phyloP scores from a whole-genome alignment of 2,113 vertebrate genomes.

The Hemiscyllium ocellatum region DNA sequence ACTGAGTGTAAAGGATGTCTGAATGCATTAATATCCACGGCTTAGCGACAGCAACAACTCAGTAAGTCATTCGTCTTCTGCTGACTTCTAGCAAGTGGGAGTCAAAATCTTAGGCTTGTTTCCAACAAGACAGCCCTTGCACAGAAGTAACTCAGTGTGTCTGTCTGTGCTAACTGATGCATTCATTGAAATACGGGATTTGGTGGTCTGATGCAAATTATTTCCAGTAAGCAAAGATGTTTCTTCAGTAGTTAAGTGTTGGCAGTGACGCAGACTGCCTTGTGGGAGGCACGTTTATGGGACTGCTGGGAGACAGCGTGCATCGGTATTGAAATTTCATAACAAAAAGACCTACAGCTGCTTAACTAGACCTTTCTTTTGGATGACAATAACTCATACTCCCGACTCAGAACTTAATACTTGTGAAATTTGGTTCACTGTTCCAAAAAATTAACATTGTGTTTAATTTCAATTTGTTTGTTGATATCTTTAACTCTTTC shows the following conservation, averaged over 20 bases:
- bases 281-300: slow-evolving; percentile 61
- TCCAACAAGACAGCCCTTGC: background rate
- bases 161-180: slow-evolving; percentile 51
- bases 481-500: background rate
- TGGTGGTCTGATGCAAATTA: slow-evolving; percentile 60
- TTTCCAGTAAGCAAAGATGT: slow-evolving; percentile 76
- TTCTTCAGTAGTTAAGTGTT: slow-evolving; percentile 64
- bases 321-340: slow-evolving; percentile 65
- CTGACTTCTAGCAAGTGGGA: slow-evolving; percentile 27
- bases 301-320: slow-evolving; percentile 67
- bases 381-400: background rate
- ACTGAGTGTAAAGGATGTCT: background rate
- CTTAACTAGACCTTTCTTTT: background rate
- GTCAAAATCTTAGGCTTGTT: background rate
- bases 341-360: slow-evolving; percentile 48
- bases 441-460: background rate
- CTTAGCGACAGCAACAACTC: background rate
- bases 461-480: background rate
- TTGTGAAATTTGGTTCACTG: background rate
- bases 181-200: slow-evolving; percentile 59
- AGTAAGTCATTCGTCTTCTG: slow-evolving; percentile 29
- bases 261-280: slow-evolving; percentile 65
- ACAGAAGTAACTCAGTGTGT: slow-evolving; percentile 28
- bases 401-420: background rate
- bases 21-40: slow-evolving; percentile 7